These are phyloP conservation scores for Lanistes nyassanus DNA, from an alignment of 1,140 invertebrate genomes.

Conservation along the genomic window DNA sequence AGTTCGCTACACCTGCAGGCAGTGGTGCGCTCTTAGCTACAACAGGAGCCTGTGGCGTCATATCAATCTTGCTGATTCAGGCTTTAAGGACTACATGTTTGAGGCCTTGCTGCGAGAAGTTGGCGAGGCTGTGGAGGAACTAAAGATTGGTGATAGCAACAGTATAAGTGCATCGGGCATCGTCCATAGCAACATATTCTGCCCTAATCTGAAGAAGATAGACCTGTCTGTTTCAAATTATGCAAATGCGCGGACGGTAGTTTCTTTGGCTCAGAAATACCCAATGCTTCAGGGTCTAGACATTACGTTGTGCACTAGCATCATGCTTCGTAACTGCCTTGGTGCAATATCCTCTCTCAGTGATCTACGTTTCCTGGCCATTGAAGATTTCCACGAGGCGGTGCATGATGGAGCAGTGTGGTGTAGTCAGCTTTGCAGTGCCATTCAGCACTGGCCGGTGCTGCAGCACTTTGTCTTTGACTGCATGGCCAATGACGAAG, in stretches of 20 bases:
- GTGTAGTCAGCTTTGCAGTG: constrained; percentile 20
- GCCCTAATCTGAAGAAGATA: constrained; percentile 28
- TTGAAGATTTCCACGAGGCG: constrained; percentile 31
- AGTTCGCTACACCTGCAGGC: constrained; percentile 30
- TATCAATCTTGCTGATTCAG: constrained; percentile 25
- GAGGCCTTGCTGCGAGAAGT: constrained; percentile 19
- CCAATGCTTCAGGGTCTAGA: too few species aligned
- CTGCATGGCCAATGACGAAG: constrained; percentile 29
- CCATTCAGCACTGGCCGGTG: constrained; percentile 27
- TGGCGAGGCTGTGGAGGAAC: constrained; percentile 27
- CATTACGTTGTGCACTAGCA: constrained; percentile 10
- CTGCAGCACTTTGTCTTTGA: constrained; percentile 12
- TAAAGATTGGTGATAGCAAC: constrained; percentile 22
- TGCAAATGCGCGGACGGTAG: neutral
- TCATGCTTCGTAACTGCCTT: constrained; percentile 26
- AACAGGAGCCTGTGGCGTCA: constrained; percentile 30
- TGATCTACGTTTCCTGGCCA: constrained; percentile 27
- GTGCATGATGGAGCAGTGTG: constrained; percentile 24
- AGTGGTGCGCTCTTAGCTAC: constrained; percentile 30
- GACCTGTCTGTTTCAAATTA: constrained; percentile 17
- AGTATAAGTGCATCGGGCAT: constrained; percentile 19
- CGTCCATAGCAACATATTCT: constrained; percentile 23
- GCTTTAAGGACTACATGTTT: constrained; percentile 24
- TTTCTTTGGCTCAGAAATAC: too few species aligned
- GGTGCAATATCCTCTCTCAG: constrained; percentile 10